Evolutionary conservation across 2,797 vertebrate species (phyloP).

Genomic region (Enteromius fasciolatus): DNA sequence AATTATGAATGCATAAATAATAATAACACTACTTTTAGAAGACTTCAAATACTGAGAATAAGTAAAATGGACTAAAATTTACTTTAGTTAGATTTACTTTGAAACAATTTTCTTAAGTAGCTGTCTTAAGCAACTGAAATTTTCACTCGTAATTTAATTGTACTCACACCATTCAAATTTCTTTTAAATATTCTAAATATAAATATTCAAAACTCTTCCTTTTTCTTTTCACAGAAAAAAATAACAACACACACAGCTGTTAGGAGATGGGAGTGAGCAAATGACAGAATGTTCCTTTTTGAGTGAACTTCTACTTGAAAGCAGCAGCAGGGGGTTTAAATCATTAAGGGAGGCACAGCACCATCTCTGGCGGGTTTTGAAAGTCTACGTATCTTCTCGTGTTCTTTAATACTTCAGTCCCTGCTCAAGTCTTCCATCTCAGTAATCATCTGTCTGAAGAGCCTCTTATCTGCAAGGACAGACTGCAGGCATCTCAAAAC

Average conservation of each 20-base stretch:
- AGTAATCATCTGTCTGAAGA: slow-evolving; percentile 37
- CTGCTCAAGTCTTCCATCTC: slow-evolving; percentile 26
- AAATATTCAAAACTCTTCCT: neutral
- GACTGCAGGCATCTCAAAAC: slow-evolving; percentile 23
- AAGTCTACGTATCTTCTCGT: slow-evolving; percentile 13
- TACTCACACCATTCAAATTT: too few relatives aligned
- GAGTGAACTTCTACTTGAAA: neutral
- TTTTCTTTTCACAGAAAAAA: neutral
- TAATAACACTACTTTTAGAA: neutral
- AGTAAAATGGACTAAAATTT: neutral
- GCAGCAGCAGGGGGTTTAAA: neutral
- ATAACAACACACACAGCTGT: neutral
- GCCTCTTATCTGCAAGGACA: slow-evolving; percentile 45
- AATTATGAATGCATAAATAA: neutral
- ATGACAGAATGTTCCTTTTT: neutral
- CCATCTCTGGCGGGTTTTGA: slow-evolving; percentile 12
- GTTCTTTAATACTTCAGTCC: slow-evolving; percentile 35
- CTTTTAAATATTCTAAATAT: neutral
- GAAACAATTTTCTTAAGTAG: neutral
- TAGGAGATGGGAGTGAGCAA: neutral
- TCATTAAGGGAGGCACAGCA: neutral
- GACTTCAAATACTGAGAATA: neutral
- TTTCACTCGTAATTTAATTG: too few relatives aligned
- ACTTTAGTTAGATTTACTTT: neutral
- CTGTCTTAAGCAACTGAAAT: neutral